Conservation (phyloP, 1,140 invertebrate genomes). For the Zaprionus vittiger region DNA sequence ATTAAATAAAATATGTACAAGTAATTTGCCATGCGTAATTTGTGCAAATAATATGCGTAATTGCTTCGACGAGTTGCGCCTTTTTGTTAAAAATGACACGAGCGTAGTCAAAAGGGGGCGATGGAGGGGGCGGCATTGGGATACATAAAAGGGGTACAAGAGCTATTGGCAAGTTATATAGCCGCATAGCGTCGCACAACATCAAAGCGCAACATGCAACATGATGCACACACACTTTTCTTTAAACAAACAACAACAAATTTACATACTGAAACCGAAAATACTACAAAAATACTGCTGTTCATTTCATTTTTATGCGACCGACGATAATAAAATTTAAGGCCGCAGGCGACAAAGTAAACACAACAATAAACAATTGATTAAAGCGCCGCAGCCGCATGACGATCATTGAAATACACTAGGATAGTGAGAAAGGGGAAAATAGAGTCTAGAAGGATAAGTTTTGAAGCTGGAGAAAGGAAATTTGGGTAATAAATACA, state of each 20-base stretch:
- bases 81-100: constrained; percentile 4
- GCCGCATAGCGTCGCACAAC: constrained; percentile 49
- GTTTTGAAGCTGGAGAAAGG: background rate
- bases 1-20: constrained; percentile 72
- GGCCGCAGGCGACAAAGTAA: constrained; percentile 77
- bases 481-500: background rate
- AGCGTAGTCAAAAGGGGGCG: background rate
- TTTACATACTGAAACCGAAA: background rate
- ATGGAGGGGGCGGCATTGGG: background rate
- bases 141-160: background rate
- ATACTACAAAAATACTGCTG: constrained; percentile 29
- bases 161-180: constrained; percentile 28
- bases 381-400: constrained; percentile 1
- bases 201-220: constrained; percentile 62
- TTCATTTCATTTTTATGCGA: constrained; percentile 54
- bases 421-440: background rate
- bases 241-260: constrained; percentile 54
- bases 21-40: constrained; percentile 80
- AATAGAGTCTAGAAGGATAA: too few species aligned
- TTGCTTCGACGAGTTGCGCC: constrained; percentile 47
- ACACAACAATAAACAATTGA: constrained; percentile 63
- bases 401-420: constrained; percentile 39
- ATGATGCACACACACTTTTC: constrained; percentile 46
- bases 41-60: constrained; percentile 82
- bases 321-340: constrained; percentile 65